These are phyloP conservation scores for Narcine bancroftii DNA, from an alignment of 2,113 vertebrate species.

Conservation along the genomic window DNA sequence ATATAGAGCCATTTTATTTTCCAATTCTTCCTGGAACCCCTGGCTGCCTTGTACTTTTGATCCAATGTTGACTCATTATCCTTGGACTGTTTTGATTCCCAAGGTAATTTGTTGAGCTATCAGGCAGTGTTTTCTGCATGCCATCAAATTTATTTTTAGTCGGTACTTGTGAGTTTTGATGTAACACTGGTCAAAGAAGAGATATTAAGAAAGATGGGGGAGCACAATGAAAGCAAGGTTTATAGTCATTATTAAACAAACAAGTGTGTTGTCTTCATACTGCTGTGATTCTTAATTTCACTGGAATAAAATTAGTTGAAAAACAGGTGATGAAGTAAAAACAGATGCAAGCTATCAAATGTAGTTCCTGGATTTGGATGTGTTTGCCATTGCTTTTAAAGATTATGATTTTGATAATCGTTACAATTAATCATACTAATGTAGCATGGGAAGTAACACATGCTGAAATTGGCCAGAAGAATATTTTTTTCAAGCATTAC, in stretches of 20 bases:
- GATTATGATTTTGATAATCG: slow-evolving; percentile 23
- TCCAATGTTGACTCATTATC: not conserved
- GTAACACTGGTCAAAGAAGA: not conserved
- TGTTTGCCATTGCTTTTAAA: slow-evolving; percentile 1
- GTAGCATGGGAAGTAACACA: slow-evolving; percentile 30
- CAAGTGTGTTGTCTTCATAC: not conserved
- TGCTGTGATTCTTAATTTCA: not conserved
- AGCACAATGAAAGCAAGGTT: not conserved
- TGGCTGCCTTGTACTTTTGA: not conserved
- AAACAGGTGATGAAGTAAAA: not conserved
- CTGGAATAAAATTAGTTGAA: not conserved
- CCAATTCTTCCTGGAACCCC: not conserved
- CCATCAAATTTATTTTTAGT: not conserved
- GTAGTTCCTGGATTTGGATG: not conserved
- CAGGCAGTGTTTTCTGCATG: not conserved
- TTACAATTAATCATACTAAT: slow-evolving; percentile 7
- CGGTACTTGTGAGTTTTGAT: not conserved
- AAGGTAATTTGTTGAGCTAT: not conserved
- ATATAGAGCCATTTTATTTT: not conserved
- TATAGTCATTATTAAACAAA: too few species aligned
- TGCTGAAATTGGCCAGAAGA: slow-evolving; percentile 20
- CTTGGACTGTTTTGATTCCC: not conserved
- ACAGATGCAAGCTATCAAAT: slow-evolving; percentile 10
- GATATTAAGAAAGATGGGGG: not conserved
- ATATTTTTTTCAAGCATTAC: not conserved